Base-by-base conservation (phyloP, 2,888 invertebrate genomes). In the Orthosia gracilis region DNA sequence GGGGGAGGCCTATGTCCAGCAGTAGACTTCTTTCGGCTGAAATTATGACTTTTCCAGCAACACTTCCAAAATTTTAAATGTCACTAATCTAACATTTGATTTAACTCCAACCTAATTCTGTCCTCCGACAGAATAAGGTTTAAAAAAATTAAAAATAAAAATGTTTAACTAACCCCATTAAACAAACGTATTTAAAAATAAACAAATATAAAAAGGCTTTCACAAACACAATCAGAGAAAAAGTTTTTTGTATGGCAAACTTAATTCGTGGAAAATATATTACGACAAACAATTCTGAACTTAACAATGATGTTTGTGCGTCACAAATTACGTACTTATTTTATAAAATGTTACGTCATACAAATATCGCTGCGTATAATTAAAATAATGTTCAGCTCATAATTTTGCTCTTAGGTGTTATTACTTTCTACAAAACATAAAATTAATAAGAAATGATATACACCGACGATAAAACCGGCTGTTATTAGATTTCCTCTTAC, bases 391-490 rank as follows among this genome's bases (percentile, higher is more conserved):
- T 74, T 72, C 55, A 26, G 54, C 69, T 75, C 69, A 55, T 85
- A 82, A 82, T 73, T 75, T 63, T 52, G 55, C 62, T 81, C 79
- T 77, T 64, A 76, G 69, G 67, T 70, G 70, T 80, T 76, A 87
- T 76, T 73, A 73, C 75, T 80, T 80, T 73, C 66, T 61, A 50
- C 76, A 71, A 77, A 75, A 77, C 78, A 76, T 73, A 67, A 87
- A 84, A 87, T 82, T 87, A 87, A 85, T 86, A 85, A 76, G 57
- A 68, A 78, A 74, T 84, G 86, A 85, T 84, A 84, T 84, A 87
- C 74, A 83, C 72, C 68, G 65, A 57, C 84, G 73, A 86, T 87
- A 85, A 87, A 85, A 63, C 75, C 68, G 58, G 67, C 61, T 74
- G 69, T 85, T 83, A 87, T 87, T 87, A 82, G 73, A 87, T 84